Evolutionary conservation across 2,113 vertebrate species (phyloP).

Genomic region (Saimiri boliviensis): DNA sequence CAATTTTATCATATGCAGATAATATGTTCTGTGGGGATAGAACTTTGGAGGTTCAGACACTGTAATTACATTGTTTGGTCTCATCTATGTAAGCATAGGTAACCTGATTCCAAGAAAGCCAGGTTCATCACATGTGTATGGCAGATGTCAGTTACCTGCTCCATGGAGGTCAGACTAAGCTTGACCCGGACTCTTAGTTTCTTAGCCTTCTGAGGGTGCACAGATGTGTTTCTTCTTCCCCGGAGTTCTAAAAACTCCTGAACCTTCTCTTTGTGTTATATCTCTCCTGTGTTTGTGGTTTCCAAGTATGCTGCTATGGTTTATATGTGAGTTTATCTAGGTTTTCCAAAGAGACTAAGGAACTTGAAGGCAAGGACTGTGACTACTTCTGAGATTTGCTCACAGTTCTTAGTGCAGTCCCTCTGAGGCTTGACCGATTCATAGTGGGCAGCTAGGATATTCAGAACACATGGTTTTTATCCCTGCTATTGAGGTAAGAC

Average conservation of each 20-base stretch:
- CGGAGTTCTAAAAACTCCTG: background rate
- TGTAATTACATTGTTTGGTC: background rate
- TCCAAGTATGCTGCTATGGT: background rate
- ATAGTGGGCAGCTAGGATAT: too few species aligned
- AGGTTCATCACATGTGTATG: fast-evolving
- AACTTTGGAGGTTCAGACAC: background rate
- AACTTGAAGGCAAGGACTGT: background rate
- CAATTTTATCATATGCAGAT: background rate
- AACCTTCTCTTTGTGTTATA: background rate
- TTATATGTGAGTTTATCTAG: background rate
- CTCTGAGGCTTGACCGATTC: background rate
- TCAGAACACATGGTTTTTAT: background rate
- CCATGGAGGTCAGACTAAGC: background rate
- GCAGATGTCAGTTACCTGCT: background rate
- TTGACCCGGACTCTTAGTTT: background rate
- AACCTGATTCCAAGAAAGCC: background rate
- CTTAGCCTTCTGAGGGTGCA: background rate
- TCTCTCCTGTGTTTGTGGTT: background rate
- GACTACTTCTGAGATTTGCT: background rate
- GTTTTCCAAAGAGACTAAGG: background rate
- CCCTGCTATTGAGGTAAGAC: background rate
- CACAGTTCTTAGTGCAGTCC: background rate
- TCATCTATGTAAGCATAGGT: background rate
- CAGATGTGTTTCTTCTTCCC: background rate
- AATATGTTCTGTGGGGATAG: background rate